Evolutionary conservation across 2,797 vertebrate species (phyloP), one percentile per base, ranked within the genome.

Genomic region (Brachyalestes nurse): DNA sequence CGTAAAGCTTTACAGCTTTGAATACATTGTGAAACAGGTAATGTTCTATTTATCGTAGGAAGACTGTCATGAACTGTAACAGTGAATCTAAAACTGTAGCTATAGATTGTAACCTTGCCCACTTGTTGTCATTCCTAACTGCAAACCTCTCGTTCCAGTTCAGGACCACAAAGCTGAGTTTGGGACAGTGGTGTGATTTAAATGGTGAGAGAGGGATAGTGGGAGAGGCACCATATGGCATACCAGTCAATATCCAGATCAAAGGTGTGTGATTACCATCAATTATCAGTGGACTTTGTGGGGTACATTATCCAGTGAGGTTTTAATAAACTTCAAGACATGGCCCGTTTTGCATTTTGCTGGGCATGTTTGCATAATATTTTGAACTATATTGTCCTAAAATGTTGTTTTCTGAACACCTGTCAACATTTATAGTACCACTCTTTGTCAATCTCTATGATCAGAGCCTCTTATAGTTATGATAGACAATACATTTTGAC

Each of bases 211-310:
- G 91, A 53, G 95, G 94, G 90, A 90, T 91, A 77, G 96, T 99
- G 81, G 98, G 98, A 90, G 94, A 96, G 66, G 88, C 90, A 90
- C 96, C 96, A 2, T 96, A 95, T 92, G 98, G 98, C 84, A 95
- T 99, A 88, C 98, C 98, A 1, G 94, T 95, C 88, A 99, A 99
- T 90, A 96, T 99, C 90, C 94, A 95, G 90, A 95, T 99, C 88
- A 96, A 93, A 93, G 97, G 98, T 98, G 93, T 42, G 86, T 81
- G 34, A 53, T 40, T 17, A 38, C 9, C 23, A 19, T 77, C 23
- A 38, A 23, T 78, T 60, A 10, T 25, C 14, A 62, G 25, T 55
- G 23, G 8, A 17, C 47, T 47, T 60, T 74, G 40, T 34, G 4
- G 55, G 13, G 38, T 8, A 40, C 10, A 21, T 42, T n/a, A 19